Evolutionary conservation across 2,888 invertebrate species (phyloP).

Genomic region (Andrena marginata): DNA sequence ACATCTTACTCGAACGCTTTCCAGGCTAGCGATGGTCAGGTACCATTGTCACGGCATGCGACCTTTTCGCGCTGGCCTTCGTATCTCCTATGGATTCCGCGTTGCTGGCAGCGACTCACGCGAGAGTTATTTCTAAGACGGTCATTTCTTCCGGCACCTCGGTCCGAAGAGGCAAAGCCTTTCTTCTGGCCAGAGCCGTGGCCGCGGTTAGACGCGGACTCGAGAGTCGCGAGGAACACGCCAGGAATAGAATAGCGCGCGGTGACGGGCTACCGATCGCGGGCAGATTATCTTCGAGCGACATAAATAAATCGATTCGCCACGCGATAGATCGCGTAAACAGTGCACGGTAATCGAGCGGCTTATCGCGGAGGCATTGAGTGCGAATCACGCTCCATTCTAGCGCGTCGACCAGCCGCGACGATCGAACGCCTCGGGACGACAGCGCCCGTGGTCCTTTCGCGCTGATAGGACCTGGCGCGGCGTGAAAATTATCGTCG

Average conservation of each 20-base stretch:
- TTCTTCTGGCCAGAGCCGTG: too few relatives aligned
- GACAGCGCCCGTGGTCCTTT: slow-evolving; percentile 11
- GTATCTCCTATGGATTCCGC: too few relatives aligned
- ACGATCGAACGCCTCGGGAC: slow-evolving; percentile 27
- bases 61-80: too few relatives aligned
- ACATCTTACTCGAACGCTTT: too few relatives aligned
- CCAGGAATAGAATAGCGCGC: not conserved
- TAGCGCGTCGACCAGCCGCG: slow-evolving; percentile 14
- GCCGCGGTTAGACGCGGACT: too few relatives aligned
- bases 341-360: slow-evolving; percentile 22
- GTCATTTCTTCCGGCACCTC: too few relatives aligned
- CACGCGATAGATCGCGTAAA: slow-evolving; percentile 29
- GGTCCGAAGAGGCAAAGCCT: too few relatives aligned
- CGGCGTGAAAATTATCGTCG: slow-evolving; percentile 32
- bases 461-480: slow-evolving; percentile 22
- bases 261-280: not conserved
- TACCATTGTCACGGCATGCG: too few relatives aligned
- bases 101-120: too few relatives aligned
- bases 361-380: slow-evolving; percentile 41
- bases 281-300: slow-evolving; percentile 2
- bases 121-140: too few relatives aligned
- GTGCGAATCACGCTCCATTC: slow-evolving; percentile 28
- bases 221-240: not conserved
- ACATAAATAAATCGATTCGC: slow-evolving; percentile 30
- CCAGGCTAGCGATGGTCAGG: too few relatives aligned